A percentile compares a stretch with the other conserved stretches of the same genome.
Conservation (phyloP, 2,888 invertebrate genomes). For the Drosophila dives region DNA sequence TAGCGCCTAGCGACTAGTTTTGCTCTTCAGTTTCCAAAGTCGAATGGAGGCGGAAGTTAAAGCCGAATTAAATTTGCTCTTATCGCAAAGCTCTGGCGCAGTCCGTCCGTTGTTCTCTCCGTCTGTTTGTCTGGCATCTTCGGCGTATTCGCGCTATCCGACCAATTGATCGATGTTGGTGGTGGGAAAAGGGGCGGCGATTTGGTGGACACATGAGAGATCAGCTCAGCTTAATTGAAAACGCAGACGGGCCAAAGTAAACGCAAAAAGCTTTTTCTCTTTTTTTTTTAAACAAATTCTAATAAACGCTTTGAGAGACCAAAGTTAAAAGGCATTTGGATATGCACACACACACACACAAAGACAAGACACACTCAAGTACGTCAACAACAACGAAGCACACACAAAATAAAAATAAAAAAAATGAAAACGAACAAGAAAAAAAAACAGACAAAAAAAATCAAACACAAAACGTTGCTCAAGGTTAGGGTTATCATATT, state of each 20-base stretch:
- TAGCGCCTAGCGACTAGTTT: constrained; percentile 44
- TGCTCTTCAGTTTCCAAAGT: constrained; percentile 42
- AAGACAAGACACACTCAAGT: constrained; percentile 28
- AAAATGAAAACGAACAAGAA: constrained; percentile 22
- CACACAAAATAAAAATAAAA: constrained; percentile 20
- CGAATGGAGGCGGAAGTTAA: constrained; percentile 61
- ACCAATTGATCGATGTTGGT: not conserved
- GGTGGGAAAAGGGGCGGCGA: not conserved
- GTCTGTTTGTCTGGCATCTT: constrained; percentile 6
- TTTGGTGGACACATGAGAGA: not conserved
- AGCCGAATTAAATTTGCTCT: constrained; percentile 31
- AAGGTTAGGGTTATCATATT: constrained; percentile 83
- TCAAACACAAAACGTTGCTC: constrained; percentile 76
- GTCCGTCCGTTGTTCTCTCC: constrained; percentile 6
- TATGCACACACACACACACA: constrained; percentile 50
- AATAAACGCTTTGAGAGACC: constrained; percentile 53
- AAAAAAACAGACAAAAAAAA: constrained; percentile 24
- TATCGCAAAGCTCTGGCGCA: constrained; percentile 41
- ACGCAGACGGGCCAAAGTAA: constrained; percentile 61
- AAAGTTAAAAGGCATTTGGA: constrained; percentile 65
- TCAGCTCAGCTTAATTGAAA: constrained; percentile 64
- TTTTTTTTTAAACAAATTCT: constrained; percentile 52
- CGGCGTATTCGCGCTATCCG: constrained; percentile 29
- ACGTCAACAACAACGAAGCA: constrained; percentile 11
- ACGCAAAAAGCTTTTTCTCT: constrained; percentile 36